These are phyloP conservation scores for Barypeithes pellucidus DNA, from an alignment of 2,888 invertebrate species.

Conservation along the genomic window DNA sequence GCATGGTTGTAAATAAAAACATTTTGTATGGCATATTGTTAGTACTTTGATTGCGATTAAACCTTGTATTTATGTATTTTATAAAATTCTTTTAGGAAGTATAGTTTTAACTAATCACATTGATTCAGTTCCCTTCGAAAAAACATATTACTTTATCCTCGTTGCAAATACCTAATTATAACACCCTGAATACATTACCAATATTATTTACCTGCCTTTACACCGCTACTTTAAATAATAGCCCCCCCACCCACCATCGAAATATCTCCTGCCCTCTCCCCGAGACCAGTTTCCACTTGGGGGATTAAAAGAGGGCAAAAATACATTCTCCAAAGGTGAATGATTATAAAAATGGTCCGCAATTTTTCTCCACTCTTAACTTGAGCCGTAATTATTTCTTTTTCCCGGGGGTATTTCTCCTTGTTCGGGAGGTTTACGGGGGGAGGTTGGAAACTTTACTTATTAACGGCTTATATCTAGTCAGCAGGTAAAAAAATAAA, in stretches of 20 bases:
- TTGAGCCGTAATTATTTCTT: slow-evolving; percentile 70
- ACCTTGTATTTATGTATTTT: no score
- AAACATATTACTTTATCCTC: no score
- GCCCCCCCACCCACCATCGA: not conserved
- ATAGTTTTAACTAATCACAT: no score
- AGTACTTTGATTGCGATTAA: no score
- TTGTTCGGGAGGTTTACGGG: slow-evolving; percentile 29
- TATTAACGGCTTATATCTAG: no score
- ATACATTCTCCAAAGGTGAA: slow-evolving; percentile 69
- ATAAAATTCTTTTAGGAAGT: no score
- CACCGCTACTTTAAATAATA: slow-evolving; percentile 10
- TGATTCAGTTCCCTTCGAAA: no score
- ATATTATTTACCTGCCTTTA: not conserved
- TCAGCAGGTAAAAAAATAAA: no score
- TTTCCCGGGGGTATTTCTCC: slow-evolving; percentile 55
- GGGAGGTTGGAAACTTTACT: slow-evolving; percentile 1
- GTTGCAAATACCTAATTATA: not conserved
- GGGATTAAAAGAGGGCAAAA: slow-evolving; percentile 57
- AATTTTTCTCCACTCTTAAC: slow-evolving; percentile 70
- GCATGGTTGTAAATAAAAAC: no score
- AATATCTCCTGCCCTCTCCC: slow-evolving; percentile 25
- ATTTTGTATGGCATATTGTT: no score
- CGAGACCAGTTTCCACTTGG: slow-evolving; percentile 48
- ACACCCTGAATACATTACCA: not conserved
- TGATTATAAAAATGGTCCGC: slow-evolving; percentile 70